Evolutionary conservation across 2,113 vertebrate genomes (phyloP), one percentile per base, ranked within the genome.

Genomic region (Calypte anna): DNA sequence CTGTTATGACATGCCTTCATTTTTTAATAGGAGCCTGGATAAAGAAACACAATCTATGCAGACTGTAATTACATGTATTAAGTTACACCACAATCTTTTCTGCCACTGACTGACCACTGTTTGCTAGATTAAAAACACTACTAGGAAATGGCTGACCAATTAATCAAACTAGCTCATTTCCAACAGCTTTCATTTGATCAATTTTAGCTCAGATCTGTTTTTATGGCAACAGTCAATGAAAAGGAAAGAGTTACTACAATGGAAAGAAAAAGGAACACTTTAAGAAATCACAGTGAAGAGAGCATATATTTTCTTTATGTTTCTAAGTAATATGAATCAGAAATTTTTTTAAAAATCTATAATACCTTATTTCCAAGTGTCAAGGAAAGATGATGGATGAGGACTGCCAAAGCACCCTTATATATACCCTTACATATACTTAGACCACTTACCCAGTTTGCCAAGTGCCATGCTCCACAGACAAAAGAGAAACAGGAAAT

Each of bases 31-130:
- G 9, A 91, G 40, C 14, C 46, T 83, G 30, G 80, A 63, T 68
- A 86, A 95, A 75, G 91, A 87, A 95, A 84, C 51, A 74, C 8
- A 57, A 50, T 68, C 58, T 58, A 55, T n/a, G 55, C 12, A 33
- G 54, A 87, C 38, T 69, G 27, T 76, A 88, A 91, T 87, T 78
- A 79, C 36, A 43, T 33, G 57, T 69, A 81, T 88, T 67, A 95
- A 69, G 79, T 78, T 77, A 78, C 54, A 50, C 33, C 38, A 79
- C 66, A 81, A 75, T 90, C 88, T 82, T 21, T 88, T 92, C 67
- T 94, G 53, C 21, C 48, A 53, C 38, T 78, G 88, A 62, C 57
- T 59, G 70, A 38, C 66, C 83, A 66, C 53, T 36, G 62, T 70
- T 70, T 66, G 69, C 44, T 40, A 86, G 61, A 66, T 58, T 73